phyloP scores from a whole-genome alignment of 2,797 vertebrate species.

The Chrysocyon brachyurus region DNA sequence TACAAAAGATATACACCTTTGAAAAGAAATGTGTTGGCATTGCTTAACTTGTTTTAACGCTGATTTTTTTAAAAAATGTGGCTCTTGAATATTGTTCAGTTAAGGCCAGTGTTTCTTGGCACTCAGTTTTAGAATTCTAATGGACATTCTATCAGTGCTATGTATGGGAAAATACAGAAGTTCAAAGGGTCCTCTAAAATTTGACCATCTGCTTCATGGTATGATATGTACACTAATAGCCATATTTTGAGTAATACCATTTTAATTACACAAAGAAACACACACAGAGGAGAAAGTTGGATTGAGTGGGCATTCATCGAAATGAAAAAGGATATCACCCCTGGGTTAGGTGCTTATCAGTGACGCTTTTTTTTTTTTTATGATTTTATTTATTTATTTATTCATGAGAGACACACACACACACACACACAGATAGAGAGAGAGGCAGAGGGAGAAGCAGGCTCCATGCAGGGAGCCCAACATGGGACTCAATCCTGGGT shows the following conservation, averaged over 20 bases:
- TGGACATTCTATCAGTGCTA: neutral
- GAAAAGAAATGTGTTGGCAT: neutral
- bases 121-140: neutral
- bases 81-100: neutral
- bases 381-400: no score
- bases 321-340: neutral
- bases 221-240: neutral
- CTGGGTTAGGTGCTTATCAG: neutral
- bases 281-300: neutral
- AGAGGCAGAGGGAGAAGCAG: no score
- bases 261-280: neutral
- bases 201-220: neutral
- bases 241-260: neutral
- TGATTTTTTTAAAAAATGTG: neutral
- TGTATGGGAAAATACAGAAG: neutral
- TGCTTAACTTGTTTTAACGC: neutral
- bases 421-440: no score
- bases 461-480: no score
- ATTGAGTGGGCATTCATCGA: neutral
- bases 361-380: neutral
- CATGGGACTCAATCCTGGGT: no score
- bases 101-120: neutral
- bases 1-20: neutral
- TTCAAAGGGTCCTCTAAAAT: neutral
- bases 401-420: no score